These are phyloP conservation scores for Siphonodentalium dalli DNA, from an alignment of 2,888 invertebrate genomes.

Conservation along the genomic window DNA sequence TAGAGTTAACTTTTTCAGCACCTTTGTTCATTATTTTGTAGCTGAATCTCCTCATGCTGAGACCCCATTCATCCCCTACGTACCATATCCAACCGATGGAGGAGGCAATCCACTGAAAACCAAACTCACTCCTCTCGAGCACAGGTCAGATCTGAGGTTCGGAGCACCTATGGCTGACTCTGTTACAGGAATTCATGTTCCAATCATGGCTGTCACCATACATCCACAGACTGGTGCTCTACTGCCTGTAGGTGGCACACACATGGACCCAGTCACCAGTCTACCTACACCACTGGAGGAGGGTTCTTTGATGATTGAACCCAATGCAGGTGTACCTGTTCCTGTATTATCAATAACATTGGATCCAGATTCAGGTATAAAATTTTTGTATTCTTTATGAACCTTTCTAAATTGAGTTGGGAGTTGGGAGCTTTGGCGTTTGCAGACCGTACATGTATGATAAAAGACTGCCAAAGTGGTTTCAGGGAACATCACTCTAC, in stretches of 20 bases:
- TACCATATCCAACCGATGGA: constrained; percentile 50
- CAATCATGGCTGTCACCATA: constrained; percentile 59
- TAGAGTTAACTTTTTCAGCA: neutral
- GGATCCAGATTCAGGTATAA: constrained; percentile 54
- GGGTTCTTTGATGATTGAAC: constrained; percentile 60
- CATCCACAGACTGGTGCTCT: constrained; percentile 56
- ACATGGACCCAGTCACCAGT: constrained; percentile 59
- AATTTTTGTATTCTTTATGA: too few relatives aligned
- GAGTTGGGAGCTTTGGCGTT: neutral
- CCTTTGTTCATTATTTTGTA: too few relatives aligned
- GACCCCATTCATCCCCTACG: constrained; percentile 54
- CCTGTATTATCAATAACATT: constrained; percentile 57
- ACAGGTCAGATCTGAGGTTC: constrained; percentile 48
- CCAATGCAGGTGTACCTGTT: constrained; percentile 50
- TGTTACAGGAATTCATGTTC: constrained; percentile 56
- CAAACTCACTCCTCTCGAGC: constrained; percentile 46
- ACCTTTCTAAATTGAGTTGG: neutral
- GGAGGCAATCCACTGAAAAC: constrained; percentile 45
- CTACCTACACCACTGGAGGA: constrained; percentile 60
- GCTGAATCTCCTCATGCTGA: constrained; percentile 52
- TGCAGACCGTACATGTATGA: too few relatives aligned
- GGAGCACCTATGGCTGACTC: constrained; percentile 57
- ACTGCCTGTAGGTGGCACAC: constrained; percentile 58
- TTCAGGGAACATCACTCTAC: too few relatives aligned
- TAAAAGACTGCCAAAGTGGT: too few relatives aligned